A percentile compares a stretch with the other conserved stretches of the same genome.
phyloP scores from a whole-genome alignment of 2,888 invertebrate species.

The Coelopa pilipes region DNA sequence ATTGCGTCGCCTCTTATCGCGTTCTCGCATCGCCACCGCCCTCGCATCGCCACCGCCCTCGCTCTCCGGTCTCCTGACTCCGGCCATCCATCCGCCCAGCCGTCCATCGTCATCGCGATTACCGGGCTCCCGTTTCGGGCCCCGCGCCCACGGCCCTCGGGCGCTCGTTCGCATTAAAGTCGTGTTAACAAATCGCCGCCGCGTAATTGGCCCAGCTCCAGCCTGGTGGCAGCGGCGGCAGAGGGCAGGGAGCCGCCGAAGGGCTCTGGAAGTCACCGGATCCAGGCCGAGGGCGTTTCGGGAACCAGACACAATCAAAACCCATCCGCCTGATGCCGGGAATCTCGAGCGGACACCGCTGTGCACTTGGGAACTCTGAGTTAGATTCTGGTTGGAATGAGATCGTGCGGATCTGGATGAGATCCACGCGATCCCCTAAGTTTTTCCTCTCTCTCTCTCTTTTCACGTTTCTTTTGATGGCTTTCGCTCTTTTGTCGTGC shows the following conservation, averaged over 20 bases:
- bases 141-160: background rate
- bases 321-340: no score
- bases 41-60: no score
- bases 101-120: background rate
- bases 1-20: slow-evolving; percentile 3
- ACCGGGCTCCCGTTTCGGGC: background rate
- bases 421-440: no score
- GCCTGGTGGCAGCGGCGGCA: background rate
- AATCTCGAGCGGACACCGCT: no score
- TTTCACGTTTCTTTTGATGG: no score
- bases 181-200: background rate
- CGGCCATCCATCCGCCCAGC: background rate
- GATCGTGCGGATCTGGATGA: no score
- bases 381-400: no score
- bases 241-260: no score
- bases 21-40: background rate
- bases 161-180: background rate
- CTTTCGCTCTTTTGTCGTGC: no score
- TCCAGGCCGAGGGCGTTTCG: background rate
- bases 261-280: background rate
- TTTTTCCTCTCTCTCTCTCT: no score
- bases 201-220: background rate
- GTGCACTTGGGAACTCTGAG: no score
- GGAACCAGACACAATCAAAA: background rate
- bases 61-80: no score